Evolutionary conservation across 2,113 vertebrate species (phyloP).

Genomic region (Eulacestoma nigropectus): DNA sequence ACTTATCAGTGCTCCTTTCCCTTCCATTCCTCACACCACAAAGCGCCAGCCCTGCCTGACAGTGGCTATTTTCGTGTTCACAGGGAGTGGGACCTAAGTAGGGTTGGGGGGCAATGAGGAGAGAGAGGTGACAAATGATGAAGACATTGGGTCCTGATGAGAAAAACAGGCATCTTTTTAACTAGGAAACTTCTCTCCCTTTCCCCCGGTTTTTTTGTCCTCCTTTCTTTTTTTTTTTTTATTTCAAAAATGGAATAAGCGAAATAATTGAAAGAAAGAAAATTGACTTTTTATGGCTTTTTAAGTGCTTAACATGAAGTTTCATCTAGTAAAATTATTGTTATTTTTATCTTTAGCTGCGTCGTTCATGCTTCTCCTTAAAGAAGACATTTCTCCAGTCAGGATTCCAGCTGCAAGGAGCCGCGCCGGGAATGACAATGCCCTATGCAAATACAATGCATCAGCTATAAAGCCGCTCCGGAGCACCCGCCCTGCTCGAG

Average conservation of each 20-base stretch:
- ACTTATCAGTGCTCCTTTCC: not conserved
- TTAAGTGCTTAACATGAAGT: slow-evolving; percentile 67
- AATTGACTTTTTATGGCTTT: slow-evolving; percentile 67
- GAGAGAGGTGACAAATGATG: not conserved
- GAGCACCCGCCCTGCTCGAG: not conserved
- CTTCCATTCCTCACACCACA: not conserved
- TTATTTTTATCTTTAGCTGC: slow-evolving; percentile 67
- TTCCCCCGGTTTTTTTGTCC: not conserved
- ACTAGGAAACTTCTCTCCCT: not conserved
- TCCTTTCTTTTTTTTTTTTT: not conserved
- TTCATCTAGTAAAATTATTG: slow-evolving; percentile 64
- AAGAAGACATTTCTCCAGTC: slow-evolving; percentile 50
- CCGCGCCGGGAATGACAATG: slow-evolving; percentile 58
- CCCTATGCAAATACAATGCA: slow-evolving; percentile 41
- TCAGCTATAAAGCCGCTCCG: not conserved
- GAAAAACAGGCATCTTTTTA: not conserved
- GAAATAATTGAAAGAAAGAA: slow-evolving; percentile 65
- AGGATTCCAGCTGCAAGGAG: slow-evolving; percentile 64
- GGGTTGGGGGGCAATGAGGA: not conserved
- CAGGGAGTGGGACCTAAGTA: not conserved
- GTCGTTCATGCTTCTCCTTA: slow-evolving; percentile 37
- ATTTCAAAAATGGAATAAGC: slow-evolving; percentile 26
- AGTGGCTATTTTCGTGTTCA: not conserved
- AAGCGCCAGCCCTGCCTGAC: not conserved
- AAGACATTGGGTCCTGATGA: not conserved